Percentiles rank a stretch among this genome's conserved stretches.
phyloP scores from a whole-genome alignment of 2,113 vertebrate genomes.

The Thamnaconus septentrionalis region DNA sequence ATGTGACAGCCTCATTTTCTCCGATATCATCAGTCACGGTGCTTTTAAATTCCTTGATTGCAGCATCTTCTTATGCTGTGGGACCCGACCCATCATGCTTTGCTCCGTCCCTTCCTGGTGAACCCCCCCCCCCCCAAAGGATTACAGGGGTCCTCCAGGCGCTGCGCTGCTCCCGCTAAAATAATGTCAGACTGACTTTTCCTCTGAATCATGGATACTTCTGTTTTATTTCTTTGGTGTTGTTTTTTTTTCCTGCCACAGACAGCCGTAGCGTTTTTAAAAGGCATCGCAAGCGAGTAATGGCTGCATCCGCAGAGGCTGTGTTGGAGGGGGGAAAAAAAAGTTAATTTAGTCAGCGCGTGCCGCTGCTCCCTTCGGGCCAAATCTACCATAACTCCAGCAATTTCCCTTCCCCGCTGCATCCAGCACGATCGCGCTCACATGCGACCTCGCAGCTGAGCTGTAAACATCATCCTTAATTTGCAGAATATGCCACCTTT shows the following conservation, averaged over 20 bases:
- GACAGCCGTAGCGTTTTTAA: conserved; percentile 23
- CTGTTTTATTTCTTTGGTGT: no score
- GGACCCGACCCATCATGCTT: no score
- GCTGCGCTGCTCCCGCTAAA: conserved; percentile 41
- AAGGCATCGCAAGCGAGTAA: neutral
- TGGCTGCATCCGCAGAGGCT: neutral
- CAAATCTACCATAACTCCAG: neutral
- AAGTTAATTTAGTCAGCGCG: neutral
- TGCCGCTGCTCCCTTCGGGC: neutral
- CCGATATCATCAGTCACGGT: no score
- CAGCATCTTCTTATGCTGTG: no score
- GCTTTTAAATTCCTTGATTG: no score
- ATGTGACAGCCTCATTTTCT: no score
- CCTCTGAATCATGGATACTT: conserved; percentile 51
- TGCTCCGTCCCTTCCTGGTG: neutral
- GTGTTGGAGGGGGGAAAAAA: no score
- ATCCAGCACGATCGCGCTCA: conserved; percentile 8
- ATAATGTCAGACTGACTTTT: conserved; percentile 62
- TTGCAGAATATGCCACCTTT: conserved; percentile 12
- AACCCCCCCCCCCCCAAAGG: conserved; percentile 33
- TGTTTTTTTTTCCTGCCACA: conserved; percentile 25
- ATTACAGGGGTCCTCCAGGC: conserved; percentile 54
- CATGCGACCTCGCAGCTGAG: conserved; percentile 14
- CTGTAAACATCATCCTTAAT: conserved; percentile 27
- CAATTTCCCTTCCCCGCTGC: neutral